Base-by-base conservation (phyloP, 2,888 invertebrate genomes). In the Vanessa cardui region DNA sequence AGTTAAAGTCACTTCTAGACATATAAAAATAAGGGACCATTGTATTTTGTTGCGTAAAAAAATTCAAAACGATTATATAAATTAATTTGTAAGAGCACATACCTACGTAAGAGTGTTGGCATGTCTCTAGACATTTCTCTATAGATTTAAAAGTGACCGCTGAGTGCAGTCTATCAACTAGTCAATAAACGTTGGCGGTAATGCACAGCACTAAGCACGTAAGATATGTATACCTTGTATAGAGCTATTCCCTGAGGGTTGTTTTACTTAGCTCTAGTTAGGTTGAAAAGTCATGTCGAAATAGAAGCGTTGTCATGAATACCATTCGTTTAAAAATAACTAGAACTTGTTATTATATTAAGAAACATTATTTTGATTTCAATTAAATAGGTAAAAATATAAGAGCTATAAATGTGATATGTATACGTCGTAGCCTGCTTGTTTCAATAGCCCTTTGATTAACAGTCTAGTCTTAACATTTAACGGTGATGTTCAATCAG, bases 131-230 rank as follows among this genome's bases (percentile, higher is more conserved):
- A 44, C 54, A 66, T 59, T 66, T 61, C 52, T 45, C 54, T n/a
- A 33, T 61, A 59, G 33, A 62, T 58, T 62, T 47, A 62, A 64
- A 64, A 59, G 60, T 71, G 62, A 52, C 65, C 65, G 54, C 60
- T 69, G 60, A 71, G 70, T 65, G 71, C 69, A 66, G 60, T 60
- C 50, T 62, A 52, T 69, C 66, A 60, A 44, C 39, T 26, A 31
- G 47, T 46, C 64, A 64, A 70, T 68, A 69, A 60, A 66, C 60
- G 60, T 20, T 60, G 59, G n/a, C 56, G 59, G 60, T 71, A 69
- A 61, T 62, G 63, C 60, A 68, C n/a, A 56, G 67, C 62, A 68
- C 69, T 69, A 50, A 60, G 60, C 47, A 61, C 46, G 46, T 66
- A 47, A 65, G 8, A 33, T 54, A 54, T 31, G 54, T 56, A 39